Conservation (phyloP, 2,888 invertebrate genomes). For the Synergus umbraculus region DNA sequence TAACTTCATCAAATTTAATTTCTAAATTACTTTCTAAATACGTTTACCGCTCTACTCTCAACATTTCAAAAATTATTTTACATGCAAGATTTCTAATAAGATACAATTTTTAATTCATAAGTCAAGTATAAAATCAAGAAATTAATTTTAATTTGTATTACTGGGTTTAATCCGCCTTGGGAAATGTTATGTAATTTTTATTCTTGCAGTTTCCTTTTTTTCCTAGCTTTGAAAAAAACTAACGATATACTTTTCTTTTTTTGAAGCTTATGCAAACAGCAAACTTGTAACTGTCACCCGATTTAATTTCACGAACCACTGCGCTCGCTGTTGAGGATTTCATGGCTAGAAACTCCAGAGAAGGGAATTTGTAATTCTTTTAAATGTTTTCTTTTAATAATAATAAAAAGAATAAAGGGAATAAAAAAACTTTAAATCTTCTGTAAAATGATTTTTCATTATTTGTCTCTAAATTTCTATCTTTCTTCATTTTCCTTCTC, state of each 20-base stretch:
- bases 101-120: not conserved
- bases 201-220: not conserved
- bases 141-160: not conserved
- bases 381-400: not conserved
- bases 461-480: too few relatives aligned
- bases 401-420: not conserved
- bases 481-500: not conserved
- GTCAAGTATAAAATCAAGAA: not conserved
- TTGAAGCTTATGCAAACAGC: slow-evolving; percentile 19
- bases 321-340: slow-evolving; percentile 13
- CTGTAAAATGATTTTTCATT: too few relatives aligned
- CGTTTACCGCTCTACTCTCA: too few relatives aligned
- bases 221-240: slow-evolving; percentile 1
- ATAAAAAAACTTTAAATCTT: too few relatives aligned
- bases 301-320: slow-evolving; percentile 37
- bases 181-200: not conserved
- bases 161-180: not conserved
- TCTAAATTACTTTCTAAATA: too few relatives aligned
- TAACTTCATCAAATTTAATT: too few relatives aligned
- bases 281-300: slow-evolving; percentile 28
- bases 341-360: not conserved
- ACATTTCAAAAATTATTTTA: not conserved
- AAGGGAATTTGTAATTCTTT: slow-evolving; percentile 6
- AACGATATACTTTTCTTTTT: not conserved
- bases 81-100: not conserved